Evolutionary conservation across 2,797 vertebrate species (phyloP).

Genomic region (Vespertilio murinus): DNA sequence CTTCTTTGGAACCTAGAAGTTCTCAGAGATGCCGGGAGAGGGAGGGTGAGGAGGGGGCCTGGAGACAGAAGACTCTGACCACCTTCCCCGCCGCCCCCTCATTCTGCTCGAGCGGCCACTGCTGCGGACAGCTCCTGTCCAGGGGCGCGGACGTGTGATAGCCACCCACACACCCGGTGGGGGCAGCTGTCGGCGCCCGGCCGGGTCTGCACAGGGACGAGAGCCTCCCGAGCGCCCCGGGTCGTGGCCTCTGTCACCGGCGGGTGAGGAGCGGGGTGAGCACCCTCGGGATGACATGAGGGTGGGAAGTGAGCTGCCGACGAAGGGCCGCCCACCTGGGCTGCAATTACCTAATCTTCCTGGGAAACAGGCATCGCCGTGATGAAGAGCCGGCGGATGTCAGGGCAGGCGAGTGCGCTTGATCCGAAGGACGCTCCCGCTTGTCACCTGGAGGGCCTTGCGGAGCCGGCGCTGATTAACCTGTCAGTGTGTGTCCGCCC

Average conservation of each 20-base stretch:
- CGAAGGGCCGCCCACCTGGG: constrained; percentile 34
- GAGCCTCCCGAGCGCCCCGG: not conserved
- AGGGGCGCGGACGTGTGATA: rapidly evolving
- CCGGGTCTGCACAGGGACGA: not conserved
- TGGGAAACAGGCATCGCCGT: constrained; percentile 5
- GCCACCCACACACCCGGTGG: not conserved
- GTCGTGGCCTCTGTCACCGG: not conserved
- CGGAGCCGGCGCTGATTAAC: not conserved
- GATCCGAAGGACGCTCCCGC: not conserved
- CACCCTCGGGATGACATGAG: not conserved
- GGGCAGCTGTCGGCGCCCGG: not conserved
- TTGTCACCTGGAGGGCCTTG: not conserved
- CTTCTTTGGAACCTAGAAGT: not conserved
- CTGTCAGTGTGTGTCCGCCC: not conserved
- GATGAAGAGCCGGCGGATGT: constrained; percentile 61
- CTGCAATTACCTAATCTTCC: constrained; percentile 68
- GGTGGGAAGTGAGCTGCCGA: not conserved
- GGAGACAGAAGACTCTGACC: not conserved
- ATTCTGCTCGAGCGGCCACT: not conserved
- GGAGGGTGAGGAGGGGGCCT: too few relatives aligned
- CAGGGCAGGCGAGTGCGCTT: constrained; percentile 37
- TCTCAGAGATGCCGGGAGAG: not conserved
- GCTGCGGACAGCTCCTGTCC: not conserved
- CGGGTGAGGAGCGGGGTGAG: not conserved
- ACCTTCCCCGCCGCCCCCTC: not conserved